phyloP scores from a whole-genome alignment of 2,888 invertebrate species.

The Steromphala cineraria region DNA sequence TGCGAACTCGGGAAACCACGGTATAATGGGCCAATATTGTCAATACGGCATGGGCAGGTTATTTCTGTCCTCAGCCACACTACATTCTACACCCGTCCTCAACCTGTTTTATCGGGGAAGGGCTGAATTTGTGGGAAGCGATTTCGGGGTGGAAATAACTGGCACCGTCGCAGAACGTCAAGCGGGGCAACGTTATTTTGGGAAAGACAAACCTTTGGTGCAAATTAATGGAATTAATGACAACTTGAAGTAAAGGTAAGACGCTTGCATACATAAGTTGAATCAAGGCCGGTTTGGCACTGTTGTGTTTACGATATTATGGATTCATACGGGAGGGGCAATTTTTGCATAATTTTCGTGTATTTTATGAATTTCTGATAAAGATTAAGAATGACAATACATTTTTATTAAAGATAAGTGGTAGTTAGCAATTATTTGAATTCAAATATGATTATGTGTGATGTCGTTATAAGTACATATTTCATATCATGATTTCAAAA shows the following conservation, averaged over 20 bases:
- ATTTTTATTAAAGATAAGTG: too few relatives aligned
- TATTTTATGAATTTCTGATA: too few relatives aligned
- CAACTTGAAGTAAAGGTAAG: not conserved
- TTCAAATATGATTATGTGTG: too few relatives aligned
- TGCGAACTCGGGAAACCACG: slow-evolving; percentile 21
- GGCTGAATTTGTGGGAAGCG: not conserved
- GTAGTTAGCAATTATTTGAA: too few relatives aligned
- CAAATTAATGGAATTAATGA: not conserved
- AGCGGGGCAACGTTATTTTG: not conserved
- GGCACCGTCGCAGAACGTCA: not conserved
- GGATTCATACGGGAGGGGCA: too few relatives aligned
- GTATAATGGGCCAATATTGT: slow-evolving; percentile 24
- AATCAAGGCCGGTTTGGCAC: too few relatives aligned
- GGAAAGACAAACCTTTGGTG: not conserved
- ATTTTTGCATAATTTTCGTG: too few relatives aligned
- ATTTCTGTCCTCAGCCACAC: slow-evolving; percentile 31
- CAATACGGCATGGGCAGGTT: slow-evolving; percentile 32
- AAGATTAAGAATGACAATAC: too few relatives aligned
- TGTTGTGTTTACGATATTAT: too few relatives aligned
- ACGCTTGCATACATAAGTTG: too few relatives aligned
- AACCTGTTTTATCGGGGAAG: slow-evolving; percentile 31
- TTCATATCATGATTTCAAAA: too few relatives aligned
- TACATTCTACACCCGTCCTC: slow-evolving; percentile 25
- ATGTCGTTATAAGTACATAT: too few relatives aligned
- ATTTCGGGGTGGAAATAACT: not conserved